Percentiles rank a stretch among this genome's conserved stretches.
Conservation (phyloP, 2,888 invertebrate genomes). For the Girardia tigrina region DNA sequence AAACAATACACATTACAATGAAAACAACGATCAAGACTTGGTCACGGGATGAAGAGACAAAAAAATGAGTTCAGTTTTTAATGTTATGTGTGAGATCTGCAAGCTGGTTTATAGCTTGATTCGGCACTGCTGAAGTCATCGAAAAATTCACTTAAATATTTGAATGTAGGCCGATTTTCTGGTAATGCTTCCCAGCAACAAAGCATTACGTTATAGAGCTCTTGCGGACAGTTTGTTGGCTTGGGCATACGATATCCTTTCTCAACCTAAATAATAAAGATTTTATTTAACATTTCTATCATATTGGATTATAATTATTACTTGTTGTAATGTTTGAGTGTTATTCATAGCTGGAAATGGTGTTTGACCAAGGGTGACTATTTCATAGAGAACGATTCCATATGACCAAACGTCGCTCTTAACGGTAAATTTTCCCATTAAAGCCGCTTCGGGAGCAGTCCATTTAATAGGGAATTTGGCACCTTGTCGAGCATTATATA, state of each 20-base stretch:
- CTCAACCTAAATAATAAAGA: background rate
- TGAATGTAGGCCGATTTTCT: constrained; percentile 27
- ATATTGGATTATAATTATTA: background rate
- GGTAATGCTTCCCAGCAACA: constrained; percentile 23
- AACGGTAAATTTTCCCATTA: constrained; percentile 84
- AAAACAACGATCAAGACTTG: background rate
- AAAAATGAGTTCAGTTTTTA: background rate
- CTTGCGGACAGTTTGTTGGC: constrained; percentile 6
- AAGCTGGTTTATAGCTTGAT: constrained; percentile 21
- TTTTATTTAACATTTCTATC: background rate
- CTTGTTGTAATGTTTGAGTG: background rate
- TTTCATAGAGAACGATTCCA: constrained; percentile 79
- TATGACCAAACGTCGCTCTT: constrained; percentile 99
- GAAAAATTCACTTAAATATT: constrained; percentile 1
- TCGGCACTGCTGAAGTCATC: constrained; percentile 24
- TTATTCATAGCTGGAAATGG: constrained; percentile 21
- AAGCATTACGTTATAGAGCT: background rate
- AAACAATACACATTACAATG: background rate
- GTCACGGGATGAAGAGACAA: constrained; percentile 17
- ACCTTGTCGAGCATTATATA: constrained; percentile 88
- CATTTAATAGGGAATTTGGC: constrained; percentile 94
- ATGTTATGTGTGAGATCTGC: constrained; percentile 8
- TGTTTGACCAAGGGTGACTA: constrained; percentile 81
- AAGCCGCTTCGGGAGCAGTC: constrained; percentile 91
- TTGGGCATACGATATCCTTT: background rate